Evolutionary conservation across 1,140 invertebrate species (phyloP).

Genomic region (Samia ricini): DNA sequence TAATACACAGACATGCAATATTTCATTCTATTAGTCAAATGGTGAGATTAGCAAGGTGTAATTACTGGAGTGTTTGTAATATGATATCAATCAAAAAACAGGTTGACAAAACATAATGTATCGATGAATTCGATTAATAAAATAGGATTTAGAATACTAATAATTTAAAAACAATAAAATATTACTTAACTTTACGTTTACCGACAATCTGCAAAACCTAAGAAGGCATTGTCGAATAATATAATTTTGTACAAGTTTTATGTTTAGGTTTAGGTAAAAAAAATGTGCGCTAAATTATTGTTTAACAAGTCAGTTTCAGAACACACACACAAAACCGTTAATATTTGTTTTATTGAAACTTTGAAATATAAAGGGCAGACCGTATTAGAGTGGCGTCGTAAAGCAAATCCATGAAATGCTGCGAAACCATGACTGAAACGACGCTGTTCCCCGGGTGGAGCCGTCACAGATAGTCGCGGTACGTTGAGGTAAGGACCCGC

Average conservation of each 20-base stretch:
- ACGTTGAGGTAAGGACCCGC: conserved; percentile 68
- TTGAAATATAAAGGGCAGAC: conserved; percentile 48
- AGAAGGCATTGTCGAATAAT: too few relatives aligned
- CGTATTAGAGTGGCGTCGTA: conserved; percentile 76
- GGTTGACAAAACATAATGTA: too few relatives aligned
- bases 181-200: too few relatives aligned
- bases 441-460: conserved; percentile 68
- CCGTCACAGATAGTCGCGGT: conserved; percentile 72
- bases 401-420: conserved; percentile 69
- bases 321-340: not conserved
- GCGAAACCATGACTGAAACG: conserved; percentile 73
- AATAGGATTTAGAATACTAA: too few relatives aligned
- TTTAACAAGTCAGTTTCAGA: not conserved
- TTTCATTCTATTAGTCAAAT: not conserved
- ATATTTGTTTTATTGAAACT: conserved; percentile 1
- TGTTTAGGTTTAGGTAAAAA: too few relatives aligned
- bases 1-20: not conserved
- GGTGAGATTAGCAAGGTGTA: not conserved
- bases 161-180: too few relatives aligned
- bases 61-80: too few relatives aligned
- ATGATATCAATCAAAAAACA: too few relatives aligned
- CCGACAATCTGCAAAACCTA: too few relatives aligned
- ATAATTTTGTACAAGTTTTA: too few relatives aligned
- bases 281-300: not conserved
- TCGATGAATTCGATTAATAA: too few relatives aligned